Evolutionary conservation across 2,888 invertebrate species (phyloP).

Genomic region (Glaucopsyche alexis): DNA sequence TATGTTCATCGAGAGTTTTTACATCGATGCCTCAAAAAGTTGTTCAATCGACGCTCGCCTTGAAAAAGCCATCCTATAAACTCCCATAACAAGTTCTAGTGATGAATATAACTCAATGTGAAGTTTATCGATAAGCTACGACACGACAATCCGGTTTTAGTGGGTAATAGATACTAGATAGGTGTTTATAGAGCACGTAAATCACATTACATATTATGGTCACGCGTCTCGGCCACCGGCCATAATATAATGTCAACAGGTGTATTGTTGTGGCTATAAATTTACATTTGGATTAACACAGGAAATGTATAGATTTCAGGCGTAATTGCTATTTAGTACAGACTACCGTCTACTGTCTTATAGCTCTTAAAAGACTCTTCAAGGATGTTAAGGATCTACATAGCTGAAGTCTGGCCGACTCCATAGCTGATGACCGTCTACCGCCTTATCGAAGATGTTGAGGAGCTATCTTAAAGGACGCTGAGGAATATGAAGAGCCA

Average conservation of each 20-base stretch:
- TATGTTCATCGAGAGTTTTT: neutral
- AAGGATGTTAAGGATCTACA: neutral
- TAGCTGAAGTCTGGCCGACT: neutral
- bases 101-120: neutral
- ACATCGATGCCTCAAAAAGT: neutral
- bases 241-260: constrained; percentile 13
- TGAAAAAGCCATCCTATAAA: neutral
- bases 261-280: constrained; percentile 10
- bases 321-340: neutral
- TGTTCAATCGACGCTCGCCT: neutral
- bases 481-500: neutral
- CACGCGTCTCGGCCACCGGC: neutral
- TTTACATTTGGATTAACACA: constrained; percentile 3
- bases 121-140: neutral
- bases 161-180: neutral
- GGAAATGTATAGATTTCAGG: neutral
- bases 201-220: constrained; percentile 11
- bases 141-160: neutral
- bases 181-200: neutral
- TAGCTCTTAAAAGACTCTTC: too few species aligned
- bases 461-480: neutral
- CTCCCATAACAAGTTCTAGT: neutral
- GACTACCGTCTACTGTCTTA: neutral
- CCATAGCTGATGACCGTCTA: neutral
- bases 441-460: neutral